Evolutionary conservation across 2,888 invertebrate species (phyloP), one percentile per base, ranked within the genome.

Genomic region (Emmelina monodactyla): DNA sequence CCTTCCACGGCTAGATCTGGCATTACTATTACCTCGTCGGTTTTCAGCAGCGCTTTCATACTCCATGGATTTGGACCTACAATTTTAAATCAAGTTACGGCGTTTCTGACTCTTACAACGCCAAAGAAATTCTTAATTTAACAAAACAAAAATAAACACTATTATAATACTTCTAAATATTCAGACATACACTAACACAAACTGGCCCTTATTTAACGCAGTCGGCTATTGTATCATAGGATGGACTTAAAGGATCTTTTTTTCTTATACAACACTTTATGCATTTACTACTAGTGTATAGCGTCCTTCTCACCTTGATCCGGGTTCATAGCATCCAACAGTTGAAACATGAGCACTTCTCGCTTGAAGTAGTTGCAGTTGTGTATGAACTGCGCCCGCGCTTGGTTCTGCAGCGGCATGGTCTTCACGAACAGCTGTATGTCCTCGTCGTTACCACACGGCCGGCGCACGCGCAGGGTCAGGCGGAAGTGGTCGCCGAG

Each of bases 401-500:
- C 61, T 31, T 55, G 44, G 37, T 76, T 75, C 3, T 29, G 37
- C 2, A 45, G 29, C 10, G 76, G 72, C 7, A 76, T 16, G 7
- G 53, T 47, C 45, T 75, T 76, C 11, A 72, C 48, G 34, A 76
- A 76, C 12, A 76, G 42, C 32, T 45, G 43, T 5, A 42, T 16
- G 0, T 40, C n/a, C 0, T 46, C 58, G 1, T 41, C 39, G 1
- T 46, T 42, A n/a, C n/a, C n/a, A n/a, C n/a, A n/a, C n/a, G n/a
- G n/a, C n/a, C n/a, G n/a, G 15, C 44, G 38, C n/a, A 67, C 55
- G 4, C 46, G 40, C 1, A 76, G 37, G 1, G 49, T 46, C 2
- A 55, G 52, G 11, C 58, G 50, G 12, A 63, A 48, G 40, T 76
- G 75, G 33, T 72, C 75, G 1, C 66, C 75, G 1, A 76, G 53